Evolutionary conservation across 2,888 invertebrate species (phyloP).

Genomic region (Camptogramma bilineatum): DNA sequence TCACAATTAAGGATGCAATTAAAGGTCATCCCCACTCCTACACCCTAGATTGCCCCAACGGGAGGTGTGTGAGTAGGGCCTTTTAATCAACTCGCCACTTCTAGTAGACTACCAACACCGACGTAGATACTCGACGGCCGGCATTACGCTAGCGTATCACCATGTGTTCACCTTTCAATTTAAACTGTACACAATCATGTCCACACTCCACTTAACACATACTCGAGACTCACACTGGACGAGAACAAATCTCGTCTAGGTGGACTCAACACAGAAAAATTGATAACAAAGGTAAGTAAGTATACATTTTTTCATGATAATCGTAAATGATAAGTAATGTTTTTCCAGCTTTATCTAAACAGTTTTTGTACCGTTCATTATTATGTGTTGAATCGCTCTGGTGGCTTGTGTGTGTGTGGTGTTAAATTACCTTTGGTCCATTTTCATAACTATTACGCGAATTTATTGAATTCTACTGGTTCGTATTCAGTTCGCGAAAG

Average conservation of each 20-base stretch:
- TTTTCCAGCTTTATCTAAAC: slow-evolving; percentile 43
- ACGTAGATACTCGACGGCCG: not conserved
- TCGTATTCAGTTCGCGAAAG: slow-evolving; percentile 15
- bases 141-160: not conserved
- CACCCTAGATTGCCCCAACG: too few relatives aligned
- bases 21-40: too few relatives aligned
- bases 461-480: slow-evolving; percentile 23
- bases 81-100: slow-evolving; percentile 15
- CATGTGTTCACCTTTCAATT: slow-evolving; percentile 21
- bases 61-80: too few relatives aligned
- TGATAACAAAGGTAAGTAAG: too few relatives aligned
- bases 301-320: slow-evolving; percentile 39
- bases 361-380: slow-evolving; percentile 30
- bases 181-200: slow-evolving; percentile 36
- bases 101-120: slow-evolving; percentile 16
- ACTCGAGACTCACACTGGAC: slow-evolving; percentile 45
- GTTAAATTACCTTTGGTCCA: too few relatives aligned
- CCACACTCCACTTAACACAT: slow-evolving; percentile 58
- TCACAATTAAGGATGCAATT: too few relatives aligned
- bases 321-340: slow-evolving; percentile 42
- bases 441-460: too few relatives aligned
- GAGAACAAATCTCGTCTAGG: slow-evolving; percentile 46
- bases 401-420: slow-evolving; percentile 29
- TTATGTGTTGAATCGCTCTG: slow-evolving; percentile 28
- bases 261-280: slow-evolving; percentile 42